A percentile compares a stretch with the other conserved stretches of the same genome.
phyloP scores from a whole-genome alignment of 2,797 vertebrate species.

The Helicolenus hilgendorfi region DNA sequence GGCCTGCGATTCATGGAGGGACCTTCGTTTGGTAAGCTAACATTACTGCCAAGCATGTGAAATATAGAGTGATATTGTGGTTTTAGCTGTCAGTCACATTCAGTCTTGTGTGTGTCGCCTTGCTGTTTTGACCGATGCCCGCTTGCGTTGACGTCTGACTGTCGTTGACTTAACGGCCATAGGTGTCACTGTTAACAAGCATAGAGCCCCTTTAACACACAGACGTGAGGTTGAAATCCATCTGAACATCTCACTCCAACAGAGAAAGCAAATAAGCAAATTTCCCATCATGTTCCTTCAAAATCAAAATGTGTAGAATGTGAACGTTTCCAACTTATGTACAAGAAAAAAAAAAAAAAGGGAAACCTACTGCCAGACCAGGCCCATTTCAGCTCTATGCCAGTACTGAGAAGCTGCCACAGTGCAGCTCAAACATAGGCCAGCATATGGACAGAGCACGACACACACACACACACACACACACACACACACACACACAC shows the following conservation, averaged over 20 bases:
- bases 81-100: no score
- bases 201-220: background rate
- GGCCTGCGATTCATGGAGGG: no score
- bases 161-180: no score
- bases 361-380: background rate
- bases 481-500: background rate
- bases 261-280: background rate
- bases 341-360: background rate
- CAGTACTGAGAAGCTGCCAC: constrained; percentile 3
- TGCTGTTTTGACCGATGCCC: no score
- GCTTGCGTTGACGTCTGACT: no score
- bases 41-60: no score
- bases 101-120: no score
- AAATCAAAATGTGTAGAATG: background rate
- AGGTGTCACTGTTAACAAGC: background rate
- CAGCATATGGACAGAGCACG: constrained; percentile 6
- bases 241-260: background rate
- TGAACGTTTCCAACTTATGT: background rate
- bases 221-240: background rate
- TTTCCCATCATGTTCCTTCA: background rate
- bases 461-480: background rate
- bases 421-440: constrained; percentile 14
- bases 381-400: background rate
- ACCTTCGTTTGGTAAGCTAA: no score
- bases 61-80: no score